A percentile compares a stretch with the other conserved stretches of the same genome.
Conservation (phyloP, 1,140 invertebrate genomes). For the Centruroides vittatus region DNA sequence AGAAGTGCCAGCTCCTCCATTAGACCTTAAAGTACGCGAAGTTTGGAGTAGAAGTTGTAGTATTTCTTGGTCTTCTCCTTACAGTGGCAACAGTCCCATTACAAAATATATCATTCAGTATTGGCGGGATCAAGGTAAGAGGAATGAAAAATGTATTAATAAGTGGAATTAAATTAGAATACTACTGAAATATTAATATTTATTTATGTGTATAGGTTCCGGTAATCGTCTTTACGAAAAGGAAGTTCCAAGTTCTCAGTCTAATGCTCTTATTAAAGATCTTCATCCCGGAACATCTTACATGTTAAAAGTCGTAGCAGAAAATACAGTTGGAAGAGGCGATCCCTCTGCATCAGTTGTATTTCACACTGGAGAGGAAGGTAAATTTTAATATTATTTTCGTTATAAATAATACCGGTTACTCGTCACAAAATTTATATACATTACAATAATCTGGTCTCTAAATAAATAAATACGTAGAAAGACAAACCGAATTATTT, state of each 20-base stretch:
- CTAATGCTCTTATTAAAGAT: constrained; percentile 22
- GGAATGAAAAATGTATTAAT: constrained; percentile 14
- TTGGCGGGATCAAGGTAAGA: constrained; percentile 68
- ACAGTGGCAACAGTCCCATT: constrained; percentile 85
- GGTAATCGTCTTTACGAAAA: constrained; percentile 19
- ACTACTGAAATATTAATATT: too few species aligned
- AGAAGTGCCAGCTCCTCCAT: constrained; percentile 88
- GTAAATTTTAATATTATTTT: constrained; percentile 24
- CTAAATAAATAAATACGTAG: too few species aligned
- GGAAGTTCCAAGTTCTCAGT: constrained; percentile 18
- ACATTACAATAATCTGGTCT: too few species aligned
- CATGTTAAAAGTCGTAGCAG: constrained; percentile 29
- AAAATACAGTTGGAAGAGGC: constrained; percentile 44
- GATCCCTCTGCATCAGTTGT: constrained; percentile 68
- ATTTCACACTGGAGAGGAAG: constrained; percentile 69
- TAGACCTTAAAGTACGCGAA: constrained; percentile 76
- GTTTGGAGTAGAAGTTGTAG: constrained; percentile 81
- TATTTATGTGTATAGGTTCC: not conserved
- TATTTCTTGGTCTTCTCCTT: constrained; percentile 71
- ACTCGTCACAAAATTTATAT: too few species aligned
- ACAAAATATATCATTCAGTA: constrained; percentile 73
- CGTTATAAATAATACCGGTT: too few species aligned
- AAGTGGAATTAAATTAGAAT: too few species aligned
- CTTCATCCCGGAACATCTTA: constrained; percentile 31
- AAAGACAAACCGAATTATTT: too few species aligned